A percentile compares a stretch with the other conserved stretches of the same genome.
Evolutionary conservation across 2,113 vertebrate genomes (phyloP).

Genomic region (Smithornis capensis): DNA sequence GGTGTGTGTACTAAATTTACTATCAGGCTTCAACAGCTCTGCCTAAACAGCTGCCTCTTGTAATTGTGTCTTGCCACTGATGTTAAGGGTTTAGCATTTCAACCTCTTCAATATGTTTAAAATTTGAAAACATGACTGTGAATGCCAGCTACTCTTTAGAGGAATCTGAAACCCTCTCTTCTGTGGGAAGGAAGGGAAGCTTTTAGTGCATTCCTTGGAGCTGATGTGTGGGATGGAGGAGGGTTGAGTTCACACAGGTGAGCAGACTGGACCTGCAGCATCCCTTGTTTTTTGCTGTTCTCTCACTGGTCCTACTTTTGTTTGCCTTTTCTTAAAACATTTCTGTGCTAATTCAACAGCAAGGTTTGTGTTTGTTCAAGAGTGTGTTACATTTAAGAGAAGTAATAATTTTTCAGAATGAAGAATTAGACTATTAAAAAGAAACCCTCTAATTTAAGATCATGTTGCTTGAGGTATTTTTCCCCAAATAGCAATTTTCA

Average conservation of each 20-base stretch:
- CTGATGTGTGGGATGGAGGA: accelerated
- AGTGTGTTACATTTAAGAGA: not conserved
- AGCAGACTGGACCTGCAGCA: not conserved
- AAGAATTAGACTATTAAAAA: not conserved
- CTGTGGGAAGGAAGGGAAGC: not conserved
- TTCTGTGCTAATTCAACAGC: not conserved
- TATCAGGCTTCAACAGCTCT: not conserved
- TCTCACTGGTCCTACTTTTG: not conserved
- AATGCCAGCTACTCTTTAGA: not conserved
- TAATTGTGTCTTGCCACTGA: not conserved
- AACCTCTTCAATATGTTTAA: not conserved
- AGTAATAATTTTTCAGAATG: not conserved
- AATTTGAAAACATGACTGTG: not conserved
- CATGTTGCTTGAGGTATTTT: not conserved
- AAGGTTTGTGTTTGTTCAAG: not conserved
- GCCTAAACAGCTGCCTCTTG: not conserved
- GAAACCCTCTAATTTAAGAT: not conserved
- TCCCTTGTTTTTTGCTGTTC: not conserved
- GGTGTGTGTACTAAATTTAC: not conserved
- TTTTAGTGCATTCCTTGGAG: not conserved
- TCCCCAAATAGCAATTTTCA: not conserved
- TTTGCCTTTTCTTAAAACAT: not conserved
- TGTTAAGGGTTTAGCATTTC: not conserved
- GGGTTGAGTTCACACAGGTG: not conserved
- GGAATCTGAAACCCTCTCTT: not conserved